A percentile compares a stretch with the other conserved stretches of the same genome.
phyloP scores from a whole-genome alignment of 1,140 invertebrate genomes.

The Glomeris maerens region DNA sequence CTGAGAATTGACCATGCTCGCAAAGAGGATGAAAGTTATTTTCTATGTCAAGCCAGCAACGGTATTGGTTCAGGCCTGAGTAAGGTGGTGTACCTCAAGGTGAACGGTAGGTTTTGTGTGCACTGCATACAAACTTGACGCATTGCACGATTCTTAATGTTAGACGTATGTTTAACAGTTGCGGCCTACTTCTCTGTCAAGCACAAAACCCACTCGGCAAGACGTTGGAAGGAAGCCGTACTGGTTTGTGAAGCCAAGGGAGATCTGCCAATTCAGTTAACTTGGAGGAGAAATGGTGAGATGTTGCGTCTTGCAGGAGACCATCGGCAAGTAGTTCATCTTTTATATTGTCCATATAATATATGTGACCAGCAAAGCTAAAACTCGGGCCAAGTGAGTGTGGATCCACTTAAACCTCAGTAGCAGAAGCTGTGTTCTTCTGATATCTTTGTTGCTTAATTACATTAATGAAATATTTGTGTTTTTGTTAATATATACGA shows the following conservation, averaged over 20 bases:
- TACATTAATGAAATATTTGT: no score
- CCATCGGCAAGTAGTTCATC: neutral
- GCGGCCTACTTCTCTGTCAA: no score
- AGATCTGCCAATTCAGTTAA: slow-evolving; percentile 21
- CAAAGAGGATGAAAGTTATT: no score
- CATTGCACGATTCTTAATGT: no score
- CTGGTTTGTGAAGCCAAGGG: slow-evolving; percentile 15
- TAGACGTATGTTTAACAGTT: no score
- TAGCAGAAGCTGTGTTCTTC: slow-evolving; percentile 7
- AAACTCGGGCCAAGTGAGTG: slow-evolving; percentile 1
- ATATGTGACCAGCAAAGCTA: no score
- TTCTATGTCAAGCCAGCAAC: slow-evolving; percentile 77
- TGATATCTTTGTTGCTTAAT: slow-evolving; percentile 1
- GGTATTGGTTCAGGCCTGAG: slow-evolving; percentile 72
- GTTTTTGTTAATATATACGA: no score
- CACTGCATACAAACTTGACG: no score
- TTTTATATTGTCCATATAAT: no score
- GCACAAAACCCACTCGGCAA: no score
- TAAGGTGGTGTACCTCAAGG: slow-evolving; percentile 72
- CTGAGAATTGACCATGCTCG: no score
- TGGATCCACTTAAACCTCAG: slow-evolving; percentile 7
- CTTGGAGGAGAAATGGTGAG: slow-evolving; percentile 18
- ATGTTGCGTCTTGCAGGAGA: neutral
- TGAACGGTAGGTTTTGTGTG: slow-evolving; percentile 29
- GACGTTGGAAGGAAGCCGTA: no score